A percentile compares a stretch with the other conserved stretches of the same genome.
phyloP scores from a whole-genome alignment of 1,140 invertebrate species.

The Bombus pascuorum region DNA sequence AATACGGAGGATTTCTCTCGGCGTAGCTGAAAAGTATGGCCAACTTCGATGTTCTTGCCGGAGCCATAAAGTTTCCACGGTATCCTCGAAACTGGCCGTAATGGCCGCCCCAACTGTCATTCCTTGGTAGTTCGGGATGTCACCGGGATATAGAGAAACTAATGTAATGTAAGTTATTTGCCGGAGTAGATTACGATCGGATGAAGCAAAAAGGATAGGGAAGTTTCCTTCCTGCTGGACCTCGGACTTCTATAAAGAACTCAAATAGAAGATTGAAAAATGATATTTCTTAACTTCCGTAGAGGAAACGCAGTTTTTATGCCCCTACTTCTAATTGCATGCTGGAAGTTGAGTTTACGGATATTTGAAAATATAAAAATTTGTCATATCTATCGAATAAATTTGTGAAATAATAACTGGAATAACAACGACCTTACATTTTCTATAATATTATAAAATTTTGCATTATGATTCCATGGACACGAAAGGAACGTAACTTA shows the following conservation, averaged over 20 bases:
- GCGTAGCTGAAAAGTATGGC: constrained; percentile 11
- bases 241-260: constrained; percentile 9
- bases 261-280: constrained; percentile 25
- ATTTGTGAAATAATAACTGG: no score
- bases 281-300: constrained; percentile 5
- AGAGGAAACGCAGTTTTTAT: neutral
- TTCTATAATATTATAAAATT: no score
- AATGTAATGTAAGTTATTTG: constrained; percentile 56
- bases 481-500: neutral
- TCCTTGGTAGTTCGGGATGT: constrained; percentile 29
- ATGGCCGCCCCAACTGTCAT: constrained; percentile 51
- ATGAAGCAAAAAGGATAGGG: constrained; percentile 4
- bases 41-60: constrained; percentile 38
- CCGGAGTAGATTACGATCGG: constrained; percentile 41
- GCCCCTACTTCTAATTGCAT: neutral
- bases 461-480: neutral
- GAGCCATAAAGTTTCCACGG: constrained; percentile 39
- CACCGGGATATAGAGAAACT: constrained; percentile 39
- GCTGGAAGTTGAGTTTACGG: no score
- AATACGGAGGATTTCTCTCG: constrained; percentile 1
- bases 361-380: neutral
- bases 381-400: no score
- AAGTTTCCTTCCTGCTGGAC: constrained; percentile 16
- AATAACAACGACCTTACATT: no score
- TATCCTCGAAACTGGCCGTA: constrained; percentile 42